These are phyloP conservation scores for Linnaemya tessellans DNA, from an alignment of 2,888 invertebrate species.

Conservation along the genomic window DNA sequence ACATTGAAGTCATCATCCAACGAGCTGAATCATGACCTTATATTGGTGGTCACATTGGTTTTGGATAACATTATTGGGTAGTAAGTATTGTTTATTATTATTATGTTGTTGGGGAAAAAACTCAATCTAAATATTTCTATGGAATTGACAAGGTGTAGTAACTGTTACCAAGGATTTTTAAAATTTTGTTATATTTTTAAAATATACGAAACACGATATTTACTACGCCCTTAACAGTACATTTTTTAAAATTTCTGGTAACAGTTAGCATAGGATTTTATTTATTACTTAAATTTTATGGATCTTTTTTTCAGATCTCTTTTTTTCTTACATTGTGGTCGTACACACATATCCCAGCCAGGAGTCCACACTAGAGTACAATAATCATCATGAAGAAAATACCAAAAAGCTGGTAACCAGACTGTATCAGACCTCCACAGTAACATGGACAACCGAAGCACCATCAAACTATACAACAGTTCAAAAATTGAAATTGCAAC, in stretches of 20 bases:
- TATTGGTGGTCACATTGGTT: constrained; percentile 96
- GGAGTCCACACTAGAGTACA: constrained; percentile 75
- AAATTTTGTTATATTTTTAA: too few relatives aligned
- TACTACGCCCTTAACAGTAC: too few relatives aligned
- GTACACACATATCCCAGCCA: constrained; percentile 80
- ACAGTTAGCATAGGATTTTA: too few relatives aligned
- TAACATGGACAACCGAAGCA: constrained; percentile 75
- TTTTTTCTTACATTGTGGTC: constrained; percentile 70
- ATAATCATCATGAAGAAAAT: constrained; percentile 72
- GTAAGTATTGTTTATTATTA: constrained; percentile 73
- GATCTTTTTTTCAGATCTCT: constrained; percentile 75
- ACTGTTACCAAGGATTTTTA: too few relatives aligned
- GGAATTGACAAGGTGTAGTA: too few relatives aligned
- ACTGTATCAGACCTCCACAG: constrained; percentile 77
- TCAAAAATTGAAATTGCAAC: constrained; percentile 57
- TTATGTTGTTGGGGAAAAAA: too few relatives aligned
- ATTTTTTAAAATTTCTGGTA: too few relatives aligned
- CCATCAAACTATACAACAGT: constrained; percentile 19
- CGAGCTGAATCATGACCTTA: constrained; percentile 88
- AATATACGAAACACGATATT: too few relatives aligned
- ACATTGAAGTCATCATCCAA: constrained; percentile 77
- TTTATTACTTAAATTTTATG: neutral
- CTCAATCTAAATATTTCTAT: too few relatives aligned
- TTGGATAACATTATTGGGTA: constrained; percentile 88
- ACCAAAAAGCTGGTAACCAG: constrained; percentile 72